These are phyloP conservation scores for Catocala fraxini DNA, from an alignment of 2,888 invertebrate genomes.

Conservation along the genomic window DNA sequence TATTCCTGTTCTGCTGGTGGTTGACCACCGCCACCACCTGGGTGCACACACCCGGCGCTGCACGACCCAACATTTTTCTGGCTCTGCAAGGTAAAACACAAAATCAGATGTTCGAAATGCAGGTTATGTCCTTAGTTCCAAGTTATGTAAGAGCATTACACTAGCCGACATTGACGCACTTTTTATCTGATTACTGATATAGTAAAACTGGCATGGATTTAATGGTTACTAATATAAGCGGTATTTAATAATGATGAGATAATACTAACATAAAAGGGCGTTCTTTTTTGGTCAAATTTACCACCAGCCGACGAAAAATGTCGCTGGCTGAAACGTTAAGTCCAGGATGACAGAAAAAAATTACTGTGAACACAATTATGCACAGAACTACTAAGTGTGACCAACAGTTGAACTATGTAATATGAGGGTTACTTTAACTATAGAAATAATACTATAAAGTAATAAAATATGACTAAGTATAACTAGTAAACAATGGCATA, in stretches of 20 bases:
- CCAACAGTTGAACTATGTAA: not conserved
- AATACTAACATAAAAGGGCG: constrained; percentile 78
- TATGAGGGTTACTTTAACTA: not conserved
- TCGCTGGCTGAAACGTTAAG: constrained; percentile 76
- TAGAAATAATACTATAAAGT: constrained; percentile 4
- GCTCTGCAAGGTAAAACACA: constrained; percentile 64
- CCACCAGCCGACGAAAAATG: constrained; percentile 82
- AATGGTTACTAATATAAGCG: not conserved
- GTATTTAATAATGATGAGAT: constrained; percentile 24
- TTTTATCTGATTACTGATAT: constrained; percentile 33
- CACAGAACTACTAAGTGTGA: too few relatives aligned
- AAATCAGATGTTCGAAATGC: constrained; percentile 62
- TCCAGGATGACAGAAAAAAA: constrained; percentile 65
- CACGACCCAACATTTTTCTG: constrained; percentile 88
- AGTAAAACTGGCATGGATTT: constrained; percentile 19
- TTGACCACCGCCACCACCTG: constrained; percentile 85
- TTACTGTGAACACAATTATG: constrained; percentile 17
- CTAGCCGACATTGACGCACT: constrained; percentile 59
- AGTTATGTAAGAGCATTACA: constrained; percentile 83
- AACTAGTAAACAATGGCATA: too few relatives aligned
- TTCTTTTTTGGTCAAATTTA: constrained; percentile 68
- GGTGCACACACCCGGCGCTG: constrained; percentile 85
- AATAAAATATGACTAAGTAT: not conserved
- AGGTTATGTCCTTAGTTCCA: constrained; percentile 72
- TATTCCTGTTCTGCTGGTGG: constrained; percentile 94